Base-by-base conservation (phyloP, 2,888 invertebrate genomes). In the Therioaphis trifolii region DNA sequence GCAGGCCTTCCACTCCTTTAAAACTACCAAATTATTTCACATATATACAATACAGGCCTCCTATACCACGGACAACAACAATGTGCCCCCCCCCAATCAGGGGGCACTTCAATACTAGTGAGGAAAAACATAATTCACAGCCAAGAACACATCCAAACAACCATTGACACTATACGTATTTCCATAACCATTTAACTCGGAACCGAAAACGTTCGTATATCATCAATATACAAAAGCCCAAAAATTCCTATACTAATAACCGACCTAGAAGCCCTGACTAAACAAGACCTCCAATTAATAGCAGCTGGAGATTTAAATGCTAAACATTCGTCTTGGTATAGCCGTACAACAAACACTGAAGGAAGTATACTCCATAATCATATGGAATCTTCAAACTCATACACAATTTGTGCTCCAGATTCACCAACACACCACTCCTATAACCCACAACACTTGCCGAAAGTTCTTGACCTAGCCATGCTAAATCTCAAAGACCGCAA, bases 181-280 rank as follows among this genome's bases (percentile, higher is more conserved):
- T 15, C 52, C 15, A 29, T 72, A 9, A 24, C 2, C 0, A 21
- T 69, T 18, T 7, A 69, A 24, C 46, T 72, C 3, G 71, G 71
- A 49, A 27, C 5, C n/a, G 49, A 72, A 4, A 27, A 27, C 12
- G 29, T 66, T 15, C 35, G 35, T 27, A 66, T 66, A 2, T 29
- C 35, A 29, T 66, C 66, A 5, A 12, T 66, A 18, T 66, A 49
- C 35, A 43, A 43, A 43, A 69, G 69, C n/a, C 69, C 69, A 69
- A 43, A 43, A 15, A 12, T 43, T 12, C 21, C n/a, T 15, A 12
- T 69, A 14, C n/a, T 7, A 69, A 40, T 4, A 40, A 43, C 18
- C 2, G 43, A 43, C n/a, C 40, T 21, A 12, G 24, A 24, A 11
- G 11, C n/a, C 3, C 43, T 43, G 3, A 21, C 40, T 1, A 24